Conservation (phyloP, 2,888 invertebrate species). For the Hydriomena furcata region DNA sequence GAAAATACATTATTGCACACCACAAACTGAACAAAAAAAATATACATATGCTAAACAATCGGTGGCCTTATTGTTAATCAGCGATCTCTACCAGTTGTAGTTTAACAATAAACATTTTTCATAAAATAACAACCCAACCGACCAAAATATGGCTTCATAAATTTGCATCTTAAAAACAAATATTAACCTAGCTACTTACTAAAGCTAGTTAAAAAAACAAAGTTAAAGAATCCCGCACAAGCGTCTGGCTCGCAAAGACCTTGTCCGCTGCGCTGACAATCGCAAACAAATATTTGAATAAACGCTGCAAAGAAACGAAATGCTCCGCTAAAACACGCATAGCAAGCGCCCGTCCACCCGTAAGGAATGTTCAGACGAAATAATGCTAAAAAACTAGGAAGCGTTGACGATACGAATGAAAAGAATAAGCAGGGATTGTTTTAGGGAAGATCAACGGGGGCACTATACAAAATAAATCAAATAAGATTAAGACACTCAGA, state of each 20-base stretch:
- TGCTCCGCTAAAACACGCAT: conserved; percentile 73
- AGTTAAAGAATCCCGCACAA: background rate
- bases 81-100: no score
- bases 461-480: no score
- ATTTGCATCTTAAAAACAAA: background rate
- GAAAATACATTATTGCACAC: no score
- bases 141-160: no score
- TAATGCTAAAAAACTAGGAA: conserved; percentile 67
- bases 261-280: conserved; percentile 43
- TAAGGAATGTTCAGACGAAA: conserved; percentile 59
- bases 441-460: background rate
- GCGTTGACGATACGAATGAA: conserved; percentile 72
- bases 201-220: background rate
- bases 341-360: conserved; percentile 62
- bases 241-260: conserved; percentile 14
- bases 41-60: no score
- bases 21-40: no score
- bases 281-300: conserved; percentile 56
- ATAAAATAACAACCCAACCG: no score
- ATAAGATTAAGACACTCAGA: no score
- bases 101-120: no score
- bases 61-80: no score
- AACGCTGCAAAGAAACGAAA: conserved; percentile 53
- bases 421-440: conserved; percentile 44
- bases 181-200: conserved; percentile 1